These are phyloP conservation scores for Amblyjoppa fuscipennis DNA, from an alignment of 2,888 invertebrate genomes.

Conservation along the genomic window DNA sequence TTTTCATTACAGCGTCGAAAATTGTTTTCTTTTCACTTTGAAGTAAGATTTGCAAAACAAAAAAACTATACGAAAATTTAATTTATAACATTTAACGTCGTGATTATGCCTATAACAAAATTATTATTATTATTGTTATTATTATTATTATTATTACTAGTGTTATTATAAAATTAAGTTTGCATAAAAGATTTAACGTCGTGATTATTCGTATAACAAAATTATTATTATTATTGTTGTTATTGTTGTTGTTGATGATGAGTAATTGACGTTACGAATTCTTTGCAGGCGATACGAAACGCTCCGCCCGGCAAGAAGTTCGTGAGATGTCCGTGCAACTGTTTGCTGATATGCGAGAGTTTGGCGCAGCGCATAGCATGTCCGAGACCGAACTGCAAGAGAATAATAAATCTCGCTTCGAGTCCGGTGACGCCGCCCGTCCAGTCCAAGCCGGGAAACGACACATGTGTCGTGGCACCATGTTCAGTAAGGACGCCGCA, in stretches of 20 bases:
- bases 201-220: no score
- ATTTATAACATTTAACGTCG: no score
- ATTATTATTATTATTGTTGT: no score
- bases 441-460: constrained; percentile 95
- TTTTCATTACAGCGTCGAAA: no score
- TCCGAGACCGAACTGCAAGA: constrained; percentile 97
- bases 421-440: constrained; percentile 95
- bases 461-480: constrained; percentile 86
- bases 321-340: constrained; percentile 99
- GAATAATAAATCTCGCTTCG: constrained; percentile 97
- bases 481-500: constrained; percentile 90
- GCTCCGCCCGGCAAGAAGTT: constrained; percentile 99
- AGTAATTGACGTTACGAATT: constrained; percentile 3
- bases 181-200: no score
- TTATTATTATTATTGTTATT: no score
- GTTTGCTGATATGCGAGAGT: constrained; percentile 98
- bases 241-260: neutral
- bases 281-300: constrained; percentile 96
- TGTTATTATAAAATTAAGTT: no score
- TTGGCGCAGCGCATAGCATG: constrained; percentile 99
- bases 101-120: no score
- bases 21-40: no score
- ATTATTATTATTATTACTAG: no score
- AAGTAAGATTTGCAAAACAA: no score
- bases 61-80: no score